Conservation (phyloP, 2,113 vertebrate genomes). For the Heloderma charlesbogerti region DNA sequence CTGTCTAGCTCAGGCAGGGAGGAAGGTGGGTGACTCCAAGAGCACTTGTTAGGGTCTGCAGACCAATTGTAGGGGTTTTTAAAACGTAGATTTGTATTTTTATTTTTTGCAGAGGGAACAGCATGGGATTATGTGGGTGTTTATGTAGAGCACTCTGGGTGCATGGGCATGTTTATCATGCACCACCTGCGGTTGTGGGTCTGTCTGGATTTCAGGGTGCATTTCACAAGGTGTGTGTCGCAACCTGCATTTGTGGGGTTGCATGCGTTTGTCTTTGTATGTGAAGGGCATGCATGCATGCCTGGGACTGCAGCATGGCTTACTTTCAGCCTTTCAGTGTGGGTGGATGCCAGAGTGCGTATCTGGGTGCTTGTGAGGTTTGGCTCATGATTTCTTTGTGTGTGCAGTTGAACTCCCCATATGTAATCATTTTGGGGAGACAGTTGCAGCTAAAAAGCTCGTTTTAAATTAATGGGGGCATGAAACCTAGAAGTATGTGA, state of each 20-base stretch:
- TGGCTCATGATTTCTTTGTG: background rate
- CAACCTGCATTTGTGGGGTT: background rate
- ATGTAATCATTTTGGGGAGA: background rate
- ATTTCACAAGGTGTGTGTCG: background rate
- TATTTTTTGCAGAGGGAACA: too few species aligned
- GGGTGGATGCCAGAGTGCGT: background rate
- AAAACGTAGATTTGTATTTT: too few species aligned
- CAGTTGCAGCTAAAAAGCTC: background rate
- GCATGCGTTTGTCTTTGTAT: constrained; percentile 28
- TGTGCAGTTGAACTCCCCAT: background rate
- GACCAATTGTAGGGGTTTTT: background rate
- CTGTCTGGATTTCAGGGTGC: background rate
- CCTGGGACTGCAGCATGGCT: background rate
- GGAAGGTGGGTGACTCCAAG: constrained; percentile 56
- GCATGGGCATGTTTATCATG: constrained; percentile 21
- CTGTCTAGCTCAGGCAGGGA: constrained; percentile 49
- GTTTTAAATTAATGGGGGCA: background rate
- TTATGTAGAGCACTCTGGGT: background rate
- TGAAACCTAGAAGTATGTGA: background rate
- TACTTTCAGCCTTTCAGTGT: background rate
- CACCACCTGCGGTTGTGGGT: background rate
- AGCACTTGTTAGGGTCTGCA: constrained; percentile 55
- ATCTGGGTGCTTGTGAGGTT: background rate
- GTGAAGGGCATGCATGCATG: background rate
- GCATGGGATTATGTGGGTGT: background rate